These are phyloP conservation scores for Leptosomus discolor DNA, from an alignment of 2,113 vertebrate genomes.

Conservation along the genomic window DNA sequence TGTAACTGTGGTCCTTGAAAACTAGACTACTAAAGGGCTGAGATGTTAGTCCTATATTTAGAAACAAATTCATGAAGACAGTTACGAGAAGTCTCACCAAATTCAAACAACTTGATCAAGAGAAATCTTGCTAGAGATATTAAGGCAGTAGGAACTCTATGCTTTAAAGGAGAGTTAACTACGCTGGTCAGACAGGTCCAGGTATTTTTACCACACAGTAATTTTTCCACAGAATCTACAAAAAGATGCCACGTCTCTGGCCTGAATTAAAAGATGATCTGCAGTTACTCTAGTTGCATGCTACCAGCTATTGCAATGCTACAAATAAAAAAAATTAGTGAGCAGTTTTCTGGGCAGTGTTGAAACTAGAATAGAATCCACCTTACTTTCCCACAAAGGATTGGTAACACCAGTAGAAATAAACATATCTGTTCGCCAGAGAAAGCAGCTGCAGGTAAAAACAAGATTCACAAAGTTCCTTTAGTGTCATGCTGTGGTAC, in stretches of 20 bases:
- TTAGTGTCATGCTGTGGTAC: not conserved
- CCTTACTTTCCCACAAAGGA: not conserved
- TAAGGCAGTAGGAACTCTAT: not conserved
- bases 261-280: not conserved
- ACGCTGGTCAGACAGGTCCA: not conserved
- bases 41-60: not conserved
- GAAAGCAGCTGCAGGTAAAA: not conserved
- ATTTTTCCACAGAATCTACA: not conserved
- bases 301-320: not conserved
- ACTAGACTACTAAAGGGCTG: not conserved
- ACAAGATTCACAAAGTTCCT: not conserved
- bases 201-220: not conserved
- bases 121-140: not conserved
- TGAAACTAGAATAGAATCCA: not conserved
- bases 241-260: not conserved
- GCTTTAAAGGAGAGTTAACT: not conserved
- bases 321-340: not conserved
- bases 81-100: not conserved
- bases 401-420: not conserved
- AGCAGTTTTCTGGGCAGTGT: not conserved
- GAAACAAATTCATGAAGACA: not conserved
- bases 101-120: not conserved
- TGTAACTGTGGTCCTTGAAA: not conserved
- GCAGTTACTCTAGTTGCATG: not conserved
- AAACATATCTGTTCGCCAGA: not conserved